phyloP scores from a whole-genome alignment of 1,140 invertebrate species.

The Drosophila tani region DNA sequence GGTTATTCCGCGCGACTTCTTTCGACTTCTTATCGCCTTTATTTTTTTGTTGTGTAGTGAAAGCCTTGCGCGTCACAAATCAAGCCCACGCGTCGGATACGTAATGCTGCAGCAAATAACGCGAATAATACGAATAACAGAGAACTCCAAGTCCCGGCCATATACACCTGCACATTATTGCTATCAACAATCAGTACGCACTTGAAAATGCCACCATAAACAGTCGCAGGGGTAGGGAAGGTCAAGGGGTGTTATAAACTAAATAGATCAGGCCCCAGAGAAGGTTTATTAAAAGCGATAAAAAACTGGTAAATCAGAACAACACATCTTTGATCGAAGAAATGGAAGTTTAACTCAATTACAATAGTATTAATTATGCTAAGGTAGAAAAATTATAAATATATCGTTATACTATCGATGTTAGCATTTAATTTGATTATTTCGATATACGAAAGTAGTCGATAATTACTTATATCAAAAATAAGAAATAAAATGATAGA shows the following conservation, averaged over 20 bases:
- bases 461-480: no score
- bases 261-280: background rate
- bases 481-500: no score
- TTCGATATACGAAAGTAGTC: no score
- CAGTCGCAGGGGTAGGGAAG: background rate
- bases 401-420: no score
- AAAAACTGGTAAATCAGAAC: no score
- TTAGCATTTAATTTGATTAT: no score
- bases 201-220: slow-evolving; percentile 20
- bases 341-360: no score
- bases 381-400: no score
- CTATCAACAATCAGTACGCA: slow-evolving; percentile 7
- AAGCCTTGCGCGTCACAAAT: slow-evolving; percentile 45
- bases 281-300: no score
- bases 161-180: background rate
- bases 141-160: background rate
- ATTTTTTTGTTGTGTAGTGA: slow-evolving; percentile 4
- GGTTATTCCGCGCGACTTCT: slow-evolving; percentile 28
- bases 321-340: no score
- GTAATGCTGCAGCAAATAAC: slow-evolving; percentile 1
- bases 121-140: background rate
- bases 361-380: no score
- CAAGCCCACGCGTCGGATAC: slow-evolving; percentile 37
- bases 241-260: background rate
- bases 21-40: slow-evolving; percentile 18